Evolutionary conservation across 2,888 invertebrate species (phyloP), one percentile per base, ranked within the genome.

Genomic region (Sisyra nigra): DNA sequence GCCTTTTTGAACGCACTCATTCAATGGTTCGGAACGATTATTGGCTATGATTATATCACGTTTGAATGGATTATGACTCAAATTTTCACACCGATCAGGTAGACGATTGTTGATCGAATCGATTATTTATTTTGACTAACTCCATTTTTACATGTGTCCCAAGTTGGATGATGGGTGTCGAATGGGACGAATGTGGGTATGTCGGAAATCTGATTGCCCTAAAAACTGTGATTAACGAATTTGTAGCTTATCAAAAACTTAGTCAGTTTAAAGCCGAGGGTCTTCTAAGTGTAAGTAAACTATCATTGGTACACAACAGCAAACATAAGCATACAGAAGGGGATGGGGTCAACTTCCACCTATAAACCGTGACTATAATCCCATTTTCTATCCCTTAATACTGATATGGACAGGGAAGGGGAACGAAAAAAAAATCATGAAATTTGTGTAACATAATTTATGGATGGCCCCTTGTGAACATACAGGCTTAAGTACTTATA

Each of bases 191-290:
- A 50, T 83, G 83, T 48, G 76, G 79, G 52, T 58, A 68, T 18
- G 87, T 94, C 0, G 93, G 81, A 0, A 72, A 77, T 29, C 68
- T 96, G 7, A 80, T 96, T 36, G 94, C 93, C 0, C 63, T 89
- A 14, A 96, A 96, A 66, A 86, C 85, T 0, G 78, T 89, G 11
- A 74, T 92, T 11, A 94, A 94, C 55, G 94, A 94, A 60, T 93
- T 94, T 58, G 81, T 91, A 0, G 93, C 93, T 0, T 94, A 89
- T 57, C 69, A 81, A 56, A 67, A 76, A 38, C 71, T 94, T 58
- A 77, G 79, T 0, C 65, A 69, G 47, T 74, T 77, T 61, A 74
- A 74, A 45, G 52, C 54, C 1, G 55, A 54, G 0, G 66, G 67
- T 0, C 45, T 63, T 33, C 54, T 84, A 9, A 73, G 72, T 45